Evolutionary conservation across 2,113 vertebrate species (phyloP), one percentile per base, ranked within the genome.

Genomic region (Mugil cephalus): DNA sequence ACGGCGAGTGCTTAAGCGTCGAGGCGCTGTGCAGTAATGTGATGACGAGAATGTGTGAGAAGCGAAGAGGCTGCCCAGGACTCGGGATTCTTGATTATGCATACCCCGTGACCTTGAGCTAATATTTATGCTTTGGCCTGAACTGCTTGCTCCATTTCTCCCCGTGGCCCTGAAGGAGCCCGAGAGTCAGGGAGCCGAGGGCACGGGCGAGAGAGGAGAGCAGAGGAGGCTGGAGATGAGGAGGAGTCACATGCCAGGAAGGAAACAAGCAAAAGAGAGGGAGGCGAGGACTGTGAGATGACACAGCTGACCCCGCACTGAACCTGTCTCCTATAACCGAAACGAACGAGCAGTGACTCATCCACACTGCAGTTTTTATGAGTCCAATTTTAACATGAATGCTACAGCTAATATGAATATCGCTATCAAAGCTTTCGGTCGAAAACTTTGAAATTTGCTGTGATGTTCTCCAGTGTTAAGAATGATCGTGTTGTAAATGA

Each of bases 61-160:
- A 72, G 70, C 45, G 70, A 74, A n/a, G 74, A 71, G 81, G 47
- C 54, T 11, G 42, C n/a, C 72, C 39, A 60, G 63, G 79, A 77
- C 74, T n/a, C 14, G 47, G 55, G 71, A 77, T 60, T 86, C 88
- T 76, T 91, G 87, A 75, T 84, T 91, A 92, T 91, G 85, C 84
- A 86, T 64, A 48, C 36, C 69, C 64, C 36, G 40, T 81, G 90
- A 94, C 91, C 92, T 92, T 92, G 87, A 87, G 89, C 84, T 88
- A 84, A 90, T 87, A 88, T 89, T 89, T 85, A 91, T 89, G 88
- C 79, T 36, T 38, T 60, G 86, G 79, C 79, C 85, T 7, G 40
- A 78, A 74, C 78, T 45, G 19, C 66, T 54, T 65, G 17, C 83
- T 87, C 60, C 79, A 58, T 79, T 83, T 87, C 76, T 80, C 82